Evolutionary conservation across 2,888 invertebrate genomes (phyloP).

Genomic region (Macrophya annulata): DNA sequence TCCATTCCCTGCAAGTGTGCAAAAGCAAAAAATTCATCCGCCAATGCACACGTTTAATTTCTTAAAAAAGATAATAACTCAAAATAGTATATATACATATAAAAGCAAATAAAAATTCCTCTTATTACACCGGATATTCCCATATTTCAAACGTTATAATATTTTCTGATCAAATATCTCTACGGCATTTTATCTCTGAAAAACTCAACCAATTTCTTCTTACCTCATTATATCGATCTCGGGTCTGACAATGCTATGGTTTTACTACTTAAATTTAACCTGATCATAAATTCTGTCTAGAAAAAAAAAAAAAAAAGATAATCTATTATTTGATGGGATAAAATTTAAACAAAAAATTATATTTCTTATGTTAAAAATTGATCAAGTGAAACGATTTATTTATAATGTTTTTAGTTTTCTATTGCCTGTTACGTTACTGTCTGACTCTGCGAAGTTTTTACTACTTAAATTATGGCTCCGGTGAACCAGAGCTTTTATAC

Average conservation of each 20-base stretch:
- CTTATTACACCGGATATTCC: not conserved
- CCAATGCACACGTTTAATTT: not conserved
- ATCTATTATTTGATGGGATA: too few species aligned
- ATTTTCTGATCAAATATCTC: not conserved
- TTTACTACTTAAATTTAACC: constrained; percentile 34
- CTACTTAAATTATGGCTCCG: constrained; percentile 32
- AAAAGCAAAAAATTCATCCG: not conserved
- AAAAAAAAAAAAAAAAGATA: too few species aligned
- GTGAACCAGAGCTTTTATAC: constrained; percentile 11
- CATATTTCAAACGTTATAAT: not conserved
- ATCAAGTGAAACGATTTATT: not conserved
- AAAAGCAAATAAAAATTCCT: not conserved
- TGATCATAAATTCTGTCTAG: not conserved
- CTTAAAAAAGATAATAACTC: not conserved
- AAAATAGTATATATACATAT: too few species aligned
- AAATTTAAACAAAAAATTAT: too few species aligned
- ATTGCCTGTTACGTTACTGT: not conserved
- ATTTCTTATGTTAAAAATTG: too few species aligned
- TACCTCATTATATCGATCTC: not conserved
- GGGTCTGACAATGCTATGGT: constrained; percentile 6
- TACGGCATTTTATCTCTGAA: not conserved
- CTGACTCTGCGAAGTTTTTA: not conserved
- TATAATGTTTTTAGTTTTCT: not conserved
- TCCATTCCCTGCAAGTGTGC: not conserved
- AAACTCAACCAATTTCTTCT: not conserved